Base-by-base conservation (phyloP, 2,797 vertebrate species). In the Leucoraja ocellata region DNA sequence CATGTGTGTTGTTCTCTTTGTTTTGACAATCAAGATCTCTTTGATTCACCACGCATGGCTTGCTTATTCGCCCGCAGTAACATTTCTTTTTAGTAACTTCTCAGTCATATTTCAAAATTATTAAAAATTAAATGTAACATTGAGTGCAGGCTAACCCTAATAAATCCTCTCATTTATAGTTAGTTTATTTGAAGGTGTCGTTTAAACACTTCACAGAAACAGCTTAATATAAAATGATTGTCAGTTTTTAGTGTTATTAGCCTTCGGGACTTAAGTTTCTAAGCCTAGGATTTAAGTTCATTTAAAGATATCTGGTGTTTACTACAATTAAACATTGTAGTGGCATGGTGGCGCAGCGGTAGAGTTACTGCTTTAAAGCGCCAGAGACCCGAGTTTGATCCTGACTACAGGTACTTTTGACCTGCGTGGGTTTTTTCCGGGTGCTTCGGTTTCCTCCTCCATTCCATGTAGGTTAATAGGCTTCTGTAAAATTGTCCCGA, bases 121-220 rank as follows among this genome's bases (percentile, higher is more conserved):
- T 84, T 84, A 23, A 88, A 36, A 68, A 88, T 36, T 65, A 88
- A 68, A 68, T n/a, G 65, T 32, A 32, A 68, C 61, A 88, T 88
- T 88, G n/a, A 88, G n/a, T 18, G 21, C 32, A 7, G 84, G 16
- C n/a, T n/a, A 63, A 32, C 83, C 28, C 36, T 63, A 36, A 88
- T 36, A 68, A 88, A 88, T 65, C 28, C 32, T 86, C 61, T 28
- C 28, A n/a, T 68, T 88, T 36, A 88, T 36, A 65, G 84, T 68
- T 88, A 32, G n/a, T 68, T 88, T 86, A 28, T 54, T 81, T 81
- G 11, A 84, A 84, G 63, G 83, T 9, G 63, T n/a, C 14, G 14
- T 68, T 88, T 65, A 88, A 88, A 21, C n/a, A 88, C n/a, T 65
- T 68, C 84, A 88, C 28, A 36, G 84, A 88, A 63, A 88, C 28